These are phyloP conservation scores for Oreochromis spilurus DNA, from an alignment of 2,113 vertebrate species.

Conservation along the genomic window DNA sequence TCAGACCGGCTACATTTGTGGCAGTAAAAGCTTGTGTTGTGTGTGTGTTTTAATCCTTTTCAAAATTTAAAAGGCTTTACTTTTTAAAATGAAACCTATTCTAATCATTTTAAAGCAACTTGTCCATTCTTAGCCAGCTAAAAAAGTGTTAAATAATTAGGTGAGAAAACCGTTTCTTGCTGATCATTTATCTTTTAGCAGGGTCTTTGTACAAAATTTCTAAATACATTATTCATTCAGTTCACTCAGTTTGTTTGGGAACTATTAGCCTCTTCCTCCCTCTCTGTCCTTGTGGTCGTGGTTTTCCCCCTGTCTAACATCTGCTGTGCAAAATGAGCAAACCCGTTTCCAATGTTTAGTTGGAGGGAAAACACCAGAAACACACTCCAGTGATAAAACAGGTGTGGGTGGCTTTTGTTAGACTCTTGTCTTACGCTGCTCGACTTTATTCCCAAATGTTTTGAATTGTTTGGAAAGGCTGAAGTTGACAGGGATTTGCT, in stretches of 20 bases:
- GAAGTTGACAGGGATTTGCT: slow-evolving; percentile 12
- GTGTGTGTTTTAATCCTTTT: neutral
- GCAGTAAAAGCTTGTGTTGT: neutral
- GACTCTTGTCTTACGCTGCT: slow-evolving; percentile 18
- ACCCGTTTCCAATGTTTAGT: slow-evolving; percentile 21
- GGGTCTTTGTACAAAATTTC: neutral
- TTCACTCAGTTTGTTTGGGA: neutral
- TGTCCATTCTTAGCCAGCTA: neutral
- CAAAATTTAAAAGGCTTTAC: neutral
- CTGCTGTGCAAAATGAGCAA: neutral
- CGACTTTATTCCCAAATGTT: slow-evolving; percentile 38
- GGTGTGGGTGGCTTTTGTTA: slow-evolving; percentile 34
- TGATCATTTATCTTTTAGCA: neutral
- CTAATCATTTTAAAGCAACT: neutral
- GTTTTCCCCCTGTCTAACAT: slow-evolving; percentile 3
- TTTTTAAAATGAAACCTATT: neutral
- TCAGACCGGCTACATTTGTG: neutral
- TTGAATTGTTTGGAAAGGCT: slow-evolving; percentile 39
- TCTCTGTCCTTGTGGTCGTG: neutral
- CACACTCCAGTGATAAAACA: slow-evolving; percentile 24
- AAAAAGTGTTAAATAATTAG: neutral
- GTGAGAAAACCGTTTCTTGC: neutral
- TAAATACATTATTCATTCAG: neutral
- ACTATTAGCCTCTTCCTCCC: neutral
- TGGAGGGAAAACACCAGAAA: neutral